Conservation (phyloP, 2,113 vertebrate species). For the Argyrosomus japonicus region DNA sequence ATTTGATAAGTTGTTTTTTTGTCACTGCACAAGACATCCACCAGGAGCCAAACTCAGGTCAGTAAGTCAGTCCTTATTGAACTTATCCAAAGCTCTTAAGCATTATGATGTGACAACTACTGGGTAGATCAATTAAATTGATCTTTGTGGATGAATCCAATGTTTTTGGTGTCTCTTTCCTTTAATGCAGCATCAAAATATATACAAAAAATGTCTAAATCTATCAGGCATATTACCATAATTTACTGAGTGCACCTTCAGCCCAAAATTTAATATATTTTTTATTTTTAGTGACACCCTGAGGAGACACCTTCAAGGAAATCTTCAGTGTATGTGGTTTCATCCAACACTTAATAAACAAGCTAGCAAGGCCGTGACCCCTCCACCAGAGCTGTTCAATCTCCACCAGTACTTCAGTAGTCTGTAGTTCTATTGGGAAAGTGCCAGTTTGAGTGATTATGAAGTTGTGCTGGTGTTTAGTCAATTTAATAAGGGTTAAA, state of each 20-base stretch:
- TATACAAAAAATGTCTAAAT: not conserved
- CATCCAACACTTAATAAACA: too few species aligned
- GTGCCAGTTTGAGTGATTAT: conserved; percentile 11
- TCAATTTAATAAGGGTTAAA: conserved; percentile 41
- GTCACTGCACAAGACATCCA: not conserved
- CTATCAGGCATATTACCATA: not conserved
- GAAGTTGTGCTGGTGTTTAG: conserved; percentile 14
- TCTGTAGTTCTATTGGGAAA: not conserved
- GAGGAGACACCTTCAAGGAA: not conserved
- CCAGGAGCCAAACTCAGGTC: not conserved
- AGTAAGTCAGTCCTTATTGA: not conserved
- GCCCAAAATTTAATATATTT: not conserved
- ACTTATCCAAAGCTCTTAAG: not conserved
- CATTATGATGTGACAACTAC: not conserved
- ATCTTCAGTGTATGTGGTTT: too few species aligned
- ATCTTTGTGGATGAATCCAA: not conserved
- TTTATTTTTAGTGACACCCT: not conserved
- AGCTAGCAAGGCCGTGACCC: not conserved
- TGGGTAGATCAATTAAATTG: not conserved
- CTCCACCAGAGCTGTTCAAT: not conserved
- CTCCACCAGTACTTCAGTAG: not conserved
- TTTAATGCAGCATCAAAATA: not conserved
- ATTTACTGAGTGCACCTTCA: not conserved
- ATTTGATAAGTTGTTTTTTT: not conserved
- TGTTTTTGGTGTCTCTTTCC: not conserved